Percentiles rank a stretch among this genome's conserved stretches.
phyloP scores from a whole-genome alignment of 2,888 invertebrate species.

The Cinara cedri region DNA sequence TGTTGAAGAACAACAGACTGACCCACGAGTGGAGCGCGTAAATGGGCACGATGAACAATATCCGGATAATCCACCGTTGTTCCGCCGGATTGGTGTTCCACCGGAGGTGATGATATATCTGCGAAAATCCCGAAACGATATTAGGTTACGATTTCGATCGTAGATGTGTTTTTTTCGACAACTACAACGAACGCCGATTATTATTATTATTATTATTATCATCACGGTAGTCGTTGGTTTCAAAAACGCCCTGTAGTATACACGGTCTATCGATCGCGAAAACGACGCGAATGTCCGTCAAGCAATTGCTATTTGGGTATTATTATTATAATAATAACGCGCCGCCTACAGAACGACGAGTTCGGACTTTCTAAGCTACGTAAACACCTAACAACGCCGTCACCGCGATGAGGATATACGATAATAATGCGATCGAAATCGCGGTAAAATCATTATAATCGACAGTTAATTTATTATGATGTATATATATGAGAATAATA shows the following conservation, averaged over 20 bases:
- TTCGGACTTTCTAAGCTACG: conserved; percentile 8
- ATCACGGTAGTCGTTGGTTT: background rate
- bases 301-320: background rate
- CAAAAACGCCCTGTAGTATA: background rate
- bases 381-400: no score
- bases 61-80: conserved; percentile 98
- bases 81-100: conserved; percentile 99
- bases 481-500: no score
- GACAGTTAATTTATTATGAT: background rate
- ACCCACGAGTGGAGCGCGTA: conserved; percentile 99
- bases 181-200: no score
- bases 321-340: background rate
- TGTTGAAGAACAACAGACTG: conserved; percentile 95
- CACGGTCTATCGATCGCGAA: background rate
- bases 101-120: conserved; percentile 98
- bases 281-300: conserved; percentile 1
- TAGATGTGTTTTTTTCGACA: no score
- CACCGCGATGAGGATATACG: background rate
- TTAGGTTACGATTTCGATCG: no score
- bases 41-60: conserved; percentile 98
- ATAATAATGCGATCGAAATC: background rate
- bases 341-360: background rate
- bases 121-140: conserved; percentile 61
- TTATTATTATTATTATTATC: no score
- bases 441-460: background rate